These are phyloP conservation scores for Poecile atricapillus DNA, from an alignment of 2,113 vertebrate genomes.

Conservation along the genomic window DNA sequence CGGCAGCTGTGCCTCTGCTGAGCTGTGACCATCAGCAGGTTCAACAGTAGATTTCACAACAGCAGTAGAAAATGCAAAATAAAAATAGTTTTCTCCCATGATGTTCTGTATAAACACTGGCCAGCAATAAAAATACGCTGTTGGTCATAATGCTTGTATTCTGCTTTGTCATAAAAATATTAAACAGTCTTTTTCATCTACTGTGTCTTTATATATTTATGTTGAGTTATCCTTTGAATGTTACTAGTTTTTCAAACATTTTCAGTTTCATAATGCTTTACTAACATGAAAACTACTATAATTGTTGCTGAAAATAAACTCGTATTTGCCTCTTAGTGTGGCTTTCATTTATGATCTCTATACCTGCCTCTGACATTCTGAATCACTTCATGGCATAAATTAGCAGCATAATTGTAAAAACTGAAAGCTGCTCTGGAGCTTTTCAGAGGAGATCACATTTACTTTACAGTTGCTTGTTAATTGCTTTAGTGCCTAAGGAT, in stretches of 20 bases:
- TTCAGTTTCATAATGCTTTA: not conserved
- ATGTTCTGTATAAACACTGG: not conserved
- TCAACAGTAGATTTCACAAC: not conserved
- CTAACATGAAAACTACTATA: not conserved
- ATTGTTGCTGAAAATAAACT: not conserved
- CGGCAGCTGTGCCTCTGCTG: not conserved
- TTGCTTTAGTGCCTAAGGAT: slow-evolving; percentile 62
- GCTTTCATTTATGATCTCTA: not conserved
- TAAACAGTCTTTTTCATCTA: not conserved
- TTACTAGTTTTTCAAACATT: not conserved
- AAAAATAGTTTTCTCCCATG: not conserved
- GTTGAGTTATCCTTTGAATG: not conserved
- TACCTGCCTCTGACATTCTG: not conserved
- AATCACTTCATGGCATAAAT: slow-evolving; percentile 8
- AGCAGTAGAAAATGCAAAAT: not conserved
- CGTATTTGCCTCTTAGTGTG: not conserved
- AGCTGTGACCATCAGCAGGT: not conserved
- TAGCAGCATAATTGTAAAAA: slow-evolving; percentile 26
- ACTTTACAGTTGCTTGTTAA: slow-evolving; percentile 54
- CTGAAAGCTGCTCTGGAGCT: slow-evolving; percentile 16
- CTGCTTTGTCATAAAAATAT: not conserved
- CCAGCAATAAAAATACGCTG: not conserved
- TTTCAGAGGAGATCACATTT: slow-evolving; percentile 48
- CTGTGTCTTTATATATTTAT: not conserved
- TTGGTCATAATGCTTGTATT: not conserved